These are phyloP conservation scores for Brevipalpus yothersi DNA, from an alignment of 1,140 invertebrate species.

Conservation along the genomic window DNA sequence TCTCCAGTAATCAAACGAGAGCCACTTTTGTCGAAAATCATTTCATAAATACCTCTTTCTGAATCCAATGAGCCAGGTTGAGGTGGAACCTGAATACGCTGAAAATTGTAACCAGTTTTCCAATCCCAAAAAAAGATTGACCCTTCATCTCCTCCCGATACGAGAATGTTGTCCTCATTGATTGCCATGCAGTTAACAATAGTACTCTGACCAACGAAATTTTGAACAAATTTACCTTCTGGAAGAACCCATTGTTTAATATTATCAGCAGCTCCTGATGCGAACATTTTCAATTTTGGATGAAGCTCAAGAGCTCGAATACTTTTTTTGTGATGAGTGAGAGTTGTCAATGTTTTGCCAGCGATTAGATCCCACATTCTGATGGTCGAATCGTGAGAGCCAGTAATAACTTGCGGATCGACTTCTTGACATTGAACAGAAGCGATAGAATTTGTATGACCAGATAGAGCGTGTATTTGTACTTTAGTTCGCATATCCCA, in stretches of 20 bases:
- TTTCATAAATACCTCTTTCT: conserved; percentile 86
- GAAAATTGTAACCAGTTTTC: conserved; percentile 95
- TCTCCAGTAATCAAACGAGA: conserved; percentile 82
- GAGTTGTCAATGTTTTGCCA: conserved; percentile 72
- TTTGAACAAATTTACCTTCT: conserved; percentile 93
- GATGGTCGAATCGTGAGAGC: conserved; percentile 43
- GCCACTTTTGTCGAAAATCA: conserved; percentile 81
- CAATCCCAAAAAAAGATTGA: conserved; percentile 97
- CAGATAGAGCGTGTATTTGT: conserved; percentile 85
- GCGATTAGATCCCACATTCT: conserved; percentile 90
- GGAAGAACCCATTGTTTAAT: conserved; percentile 99
- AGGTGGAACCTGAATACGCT: conserved; percentile 64
- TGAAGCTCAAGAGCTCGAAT: conserved; percentile 73
- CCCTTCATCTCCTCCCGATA: conserved; percentile 97
- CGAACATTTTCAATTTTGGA: conserved; percentile 83
- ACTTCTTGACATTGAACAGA: conserved; percentile 68
- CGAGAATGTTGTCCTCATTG: conserved; percentile 77
- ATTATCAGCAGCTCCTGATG: conserved; percentile 90
- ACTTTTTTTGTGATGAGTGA: conserved; percentile 98
- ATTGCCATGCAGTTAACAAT: conserved; percentile 89
- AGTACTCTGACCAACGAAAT: conserved; percentile 85
- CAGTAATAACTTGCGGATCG: conserved; percentile 63
- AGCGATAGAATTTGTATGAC: conserved; percentile 90
- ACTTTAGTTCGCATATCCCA: conserved; percentile 55
- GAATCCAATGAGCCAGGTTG: conserved; percentile 99